Base-by-base conservation (phyloP, 2,888 invertebrate species). In the Epinotia brunnichana region DNA sequence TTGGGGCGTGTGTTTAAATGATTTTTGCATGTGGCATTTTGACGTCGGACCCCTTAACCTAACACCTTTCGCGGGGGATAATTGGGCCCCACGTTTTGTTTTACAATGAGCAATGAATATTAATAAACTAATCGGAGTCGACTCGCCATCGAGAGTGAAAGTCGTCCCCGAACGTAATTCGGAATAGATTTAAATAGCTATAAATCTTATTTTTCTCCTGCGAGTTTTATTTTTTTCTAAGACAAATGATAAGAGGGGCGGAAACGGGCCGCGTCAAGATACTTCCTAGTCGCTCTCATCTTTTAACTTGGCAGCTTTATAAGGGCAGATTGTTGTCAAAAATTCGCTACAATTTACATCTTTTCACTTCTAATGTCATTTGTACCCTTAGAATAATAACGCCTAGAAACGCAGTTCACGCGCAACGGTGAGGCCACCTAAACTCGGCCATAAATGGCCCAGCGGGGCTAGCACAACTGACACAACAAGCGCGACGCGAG, bases 21-120 rank as follows among this genome's bases (percentile, higher is more conserved):
- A 90, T 89, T 90, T 89, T 90, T 89, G 87, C 84, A 86, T 86
- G 86, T 87, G 86, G 81, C 87, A 79, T 89, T 90, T 87, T 87
- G 87, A 87, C 84, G 81, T 83, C 75, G 77, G 74, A 77, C 78
- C 85, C 85, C 78, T 86, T 82, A 83, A 85, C 81, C 80, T 79
- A 82, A 86, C 87, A 87, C 88, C 87, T 87, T 83, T 83, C 75
- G 75, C 79, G 78, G 82, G 82, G 79, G 79, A 78, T 83, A 85
- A 89, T 87, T 85, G 84, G 84, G 82, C 80, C 83, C 82, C 84
- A 80, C 81, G 80, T 86, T 88, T 87, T 85, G 84, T 88, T 87
- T 82, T 80, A 85, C 84, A 89, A 90, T 88, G 85, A 87, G 85
- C 86, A 86, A 90, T 90, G 88, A 90, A 90, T 90, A 90, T 90